Base-by-base conservation (phyloP, 2,797 vertebrate species). In the Gymnoscopelus braueri region DNA sequence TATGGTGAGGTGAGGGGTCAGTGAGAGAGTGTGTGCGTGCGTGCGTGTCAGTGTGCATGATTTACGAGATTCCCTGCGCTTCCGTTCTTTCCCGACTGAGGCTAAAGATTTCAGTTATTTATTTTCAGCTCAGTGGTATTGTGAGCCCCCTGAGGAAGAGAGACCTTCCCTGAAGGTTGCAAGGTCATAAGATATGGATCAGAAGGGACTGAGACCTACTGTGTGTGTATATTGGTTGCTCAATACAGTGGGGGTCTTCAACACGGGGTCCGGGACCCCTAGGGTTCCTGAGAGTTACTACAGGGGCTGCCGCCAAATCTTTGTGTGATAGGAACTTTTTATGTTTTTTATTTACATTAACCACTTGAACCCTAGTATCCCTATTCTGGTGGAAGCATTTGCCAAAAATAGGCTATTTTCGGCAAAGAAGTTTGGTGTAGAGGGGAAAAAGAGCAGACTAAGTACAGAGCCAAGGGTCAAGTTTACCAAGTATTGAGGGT, bases 71-170 rank as follows among this genome's bases (percentile, higher is more conserved):
- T 32, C 53, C 63, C 2, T 7, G 13, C 57, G 14, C 8, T 24
- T 19, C 6, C 50, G 47, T 6, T 63, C 8, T 32, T 51, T 32
- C 24, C 49, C 26, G 6, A 67, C 50, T 48, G 53, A 72, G 65
- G 57, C 51, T 26, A 63, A 56, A 14, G 13, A 48, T 19, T 26
- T 6, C 26, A 24, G 11, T 26, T 24, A 29, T 29, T 13, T 29
- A 29, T 29, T 29, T 29, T 4, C 26, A 29, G 26, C 26, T 29
- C 3, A 4, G 26, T 8, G 8, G 13, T 19, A 14, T 52, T 35
- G 26, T 52, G 12, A 29, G 24, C 51, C 13, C 13, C 24, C 0
- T 23, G 24, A 24, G 23, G 26, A 32, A 47, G 15, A 61, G 15
- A 12, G 70, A 29, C 4, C 49, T 52, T 54, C 56, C n/a, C 24